Evolutionary conservation across 64 coral and sea anemone species (phyloP).

Genomic region (Acropora tenuis): DNA sequence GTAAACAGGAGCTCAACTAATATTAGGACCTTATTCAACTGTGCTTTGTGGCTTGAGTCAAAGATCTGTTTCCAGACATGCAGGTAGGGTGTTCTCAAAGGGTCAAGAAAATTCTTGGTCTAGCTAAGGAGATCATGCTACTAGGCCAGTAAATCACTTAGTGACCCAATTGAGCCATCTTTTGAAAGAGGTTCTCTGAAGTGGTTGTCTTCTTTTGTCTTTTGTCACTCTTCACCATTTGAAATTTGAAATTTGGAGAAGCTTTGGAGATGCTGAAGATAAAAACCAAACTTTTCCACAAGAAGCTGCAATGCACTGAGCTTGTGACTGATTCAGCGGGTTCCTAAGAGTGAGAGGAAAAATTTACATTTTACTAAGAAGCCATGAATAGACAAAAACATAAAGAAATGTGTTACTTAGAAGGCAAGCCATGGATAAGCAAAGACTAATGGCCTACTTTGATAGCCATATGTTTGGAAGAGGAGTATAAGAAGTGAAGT

Average conservation of each 20-base stretch:
- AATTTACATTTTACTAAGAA: no score
- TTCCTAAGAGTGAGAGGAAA: no score
- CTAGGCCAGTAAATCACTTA: constrained; percentile 57
- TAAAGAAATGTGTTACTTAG: no score
- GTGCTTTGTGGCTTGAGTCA: background rate
- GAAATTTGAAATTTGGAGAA: constrained; percentile 38
- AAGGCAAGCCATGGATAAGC: no score
- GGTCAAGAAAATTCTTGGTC: constrained; percentile 41
- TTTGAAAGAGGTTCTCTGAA: constrained; percentile 73
- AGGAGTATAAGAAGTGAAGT: background rate
- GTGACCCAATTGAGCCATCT: constrained; percentile 56
- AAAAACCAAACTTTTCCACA: constrained; percentile 58
- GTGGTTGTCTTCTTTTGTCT: constrained; percentile 56
- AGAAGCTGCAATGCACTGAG: constrained; percentile 51
- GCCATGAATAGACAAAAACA: no score
- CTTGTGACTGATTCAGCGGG: constrained; percentile 16
- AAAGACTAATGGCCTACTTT: background rate
- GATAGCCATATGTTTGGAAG: background rate
- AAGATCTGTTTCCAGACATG: constrained; percentile 73
- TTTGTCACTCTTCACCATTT: constrained; percentile 60
- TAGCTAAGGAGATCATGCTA: constrained; percentile 62
- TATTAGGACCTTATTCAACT: constrained; percentile 1
- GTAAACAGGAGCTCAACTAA: constrained; percentile 68
- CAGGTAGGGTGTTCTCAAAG: constrained; percentile 48
- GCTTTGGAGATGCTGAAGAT: constrained; percentile 57